phyloP scores from a whole-genome alignment of 2,888 invertebrate genomes.

The Melanchra persicariae region DNA sequence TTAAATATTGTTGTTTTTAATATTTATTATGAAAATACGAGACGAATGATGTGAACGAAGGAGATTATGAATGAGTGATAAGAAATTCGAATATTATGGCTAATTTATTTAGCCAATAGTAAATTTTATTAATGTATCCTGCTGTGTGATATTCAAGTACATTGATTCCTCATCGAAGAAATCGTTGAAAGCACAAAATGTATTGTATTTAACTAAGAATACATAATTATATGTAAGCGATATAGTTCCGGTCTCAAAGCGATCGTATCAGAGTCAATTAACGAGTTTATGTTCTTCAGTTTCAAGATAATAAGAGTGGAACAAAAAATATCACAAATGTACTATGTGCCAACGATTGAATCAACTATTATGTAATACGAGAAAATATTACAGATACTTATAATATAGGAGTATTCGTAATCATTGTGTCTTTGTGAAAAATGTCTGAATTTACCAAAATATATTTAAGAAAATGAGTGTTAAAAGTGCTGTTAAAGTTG shows the following conservation, averaged over 20 bases:
- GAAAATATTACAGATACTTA: conserved; percentile 56
- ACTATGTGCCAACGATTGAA: conserved; percentile 65
- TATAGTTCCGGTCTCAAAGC: conserved; percentile 47
- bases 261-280: conserved; percentile 65
- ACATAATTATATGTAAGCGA: conserved; percentile 39
- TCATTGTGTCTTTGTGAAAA: conserved; percentile 69
- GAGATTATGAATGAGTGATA: conserved; percentile 37
- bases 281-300: conserved; percentile 51
- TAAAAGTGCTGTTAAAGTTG: conserved; percentile 57
- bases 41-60: conserved; percentile 39
- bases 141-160: conserved; percentile 59
- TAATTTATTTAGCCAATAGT: conserved; percentile 46
- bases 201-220: conserved; percentile 45
- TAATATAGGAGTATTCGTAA: conserved; percentile 63
- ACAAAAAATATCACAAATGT: conserved; percentile 37
- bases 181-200: conserved; percentile 59
- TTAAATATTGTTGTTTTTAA: conserved; percentile 56
- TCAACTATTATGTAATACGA: conserved; percentile 49
- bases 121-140: conserved; percentile 42
- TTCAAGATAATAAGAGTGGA: conserved; percentile 46
- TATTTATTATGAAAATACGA: conserved; percentile 51
- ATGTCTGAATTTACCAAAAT: conserved; percentile 69
- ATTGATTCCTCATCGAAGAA: conserved; percentile 40
- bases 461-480: conserved; percentile 60
- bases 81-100: conserved; percentile 53